Base-by-base conservation (phyloP, 2,113 vertebrate species). In the Tretioscincus oriximinensis region DNA sequence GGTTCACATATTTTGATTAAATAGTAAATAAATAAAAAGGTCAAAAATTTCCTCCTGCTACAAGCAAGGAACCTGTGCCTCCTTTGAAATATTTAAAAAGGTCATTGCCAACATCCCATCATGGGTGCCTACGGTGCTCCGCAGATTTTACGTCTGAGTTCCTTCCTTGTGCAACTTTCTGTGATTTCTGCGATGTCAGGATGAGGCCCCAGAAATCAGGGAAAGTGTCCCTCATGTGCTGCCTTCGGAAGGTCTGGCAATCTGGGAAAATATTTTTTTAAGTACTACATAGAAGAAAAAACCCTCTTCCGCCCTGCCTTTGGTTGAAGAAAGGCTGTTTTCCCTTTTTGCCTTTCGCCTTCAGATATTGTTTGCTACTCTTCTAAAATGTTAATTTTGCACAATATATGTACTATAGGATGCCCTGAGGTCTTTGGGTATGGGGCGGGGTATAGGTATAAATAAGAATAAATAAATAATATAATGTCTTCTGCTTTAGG, bases 1-100 rank as follows among this genome's bases (percentile, higher is more conserved):
- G 86, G 81, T 88, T 81, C 16, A 49, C 79, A 26, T 12, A 84
- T 84, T 72, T 1, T 10, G 76, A 83, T 82, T 73, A 82, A 85
- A 22, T 63, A 81, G 51, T 24, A 86, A 60, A 73, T 80, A 85
- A 89, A 87, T 45, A 14, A 84, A 21, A 20, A 61, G 35, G 0
- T 4, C 31, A 51, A 65, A 45, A 74, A 81, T 69, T 49, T 12
- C 26, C 5, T 4, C 29, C 73, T 78, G 61, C 28, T 49, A 78
- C 22, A 92, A 86, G 80, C 67, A 41, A 67, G 70, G 71, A 82
- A 63, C 35, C 83, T 67, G 29, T 71, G 68, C 41, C 60, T 71
- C 67, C 72, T 35, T 76, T 72, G 77, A 65, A 82, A 76, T 73
- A 73, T 70, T 49, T 69, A 81, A 78, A 84, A 14, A 69, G 12